Base-by-base conservation (phyloP, 2,113 vertebrate species). In the Benitochromis conjunctus region DNA sequence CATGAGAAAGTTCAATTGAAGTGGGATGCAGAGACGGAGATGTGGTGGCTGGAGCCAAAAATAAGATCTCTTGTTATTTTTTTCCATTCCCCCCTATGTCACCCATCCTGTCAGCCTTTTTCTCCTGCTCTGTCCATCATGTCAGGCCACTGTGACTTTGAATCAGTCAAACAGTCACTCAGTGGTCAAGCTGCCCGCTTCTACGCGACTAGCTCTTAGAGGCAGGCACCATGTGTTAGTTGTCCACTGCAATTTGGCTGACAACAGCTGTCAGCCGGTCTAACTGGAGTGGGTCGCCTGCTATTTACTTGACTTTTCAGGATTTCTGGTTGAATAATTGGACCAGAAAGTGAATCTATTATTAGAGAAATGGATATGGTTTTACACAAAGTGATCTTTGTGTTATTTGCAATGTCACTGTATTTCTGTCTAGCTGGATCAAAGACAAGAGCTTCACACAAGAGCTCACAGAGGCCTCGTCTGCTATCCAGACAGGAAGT, bases 121-220 rank as follows among this genome's bases (percentile, higher is more conserved):
- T 21, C 82, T 57, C 53, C 84, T 13, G 19, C 56, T 85, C 83
- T 78, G 81, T 88, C 91, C 86, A 43, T 91, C 91, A 88, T 0
- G 54, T 89, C 86, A 79, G 77, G 71, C 57, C 86, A 55, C 82
- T 58, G 81, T 81, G 88, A 90, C 88, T 84, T 48, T 82, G 85
- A 66, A 81, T 90, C 86, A 80, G 84, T 86, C 86, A 54, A 36
- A 53, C 82, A 71, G 85, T 82, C 77, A 21, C 79, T 80, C 80
- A 46, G 71, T 29, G 80, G 77, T 88, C 85, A 13, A 88, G 82
- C 69, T 64, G 84, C 71, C 60, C 26, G 74, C 19, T 56, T 34
- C 64, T 36, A 79, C 12, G 36, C 13, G 12, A 57, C 56, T 41
- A 11, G 26, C 81, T 82, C 38, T 53, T 7, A 24, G 60, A 86